Evolutionary conservation across 2,888 invertebrate genomes (phyloP), one percentile per base, ranked within the genome.

Genomic region (Palloptera scutellata): DNA sequence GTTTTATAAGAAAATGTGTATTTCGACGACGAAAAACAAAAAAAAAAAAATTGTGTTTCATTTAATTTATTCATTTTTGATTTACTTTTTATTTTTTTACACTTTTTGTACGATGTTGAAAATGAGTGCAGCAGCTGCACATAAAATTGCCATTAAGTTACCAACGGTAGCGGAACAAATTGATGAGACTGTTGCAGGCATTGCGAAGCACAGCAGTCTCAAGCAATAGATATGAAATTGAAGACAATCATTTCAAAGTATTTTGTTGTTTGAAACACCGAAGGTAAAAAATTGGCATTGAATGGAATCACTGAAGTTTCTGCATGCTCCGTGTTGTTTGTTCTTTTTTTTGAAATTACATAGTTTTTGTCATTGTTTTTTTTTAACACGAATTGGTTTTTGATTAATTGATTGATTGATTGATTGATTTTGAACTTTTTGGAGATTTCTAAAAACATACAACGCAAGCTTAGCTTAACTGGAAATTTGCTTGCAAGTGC

Each of bases 61-160:
- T 61, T 53, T 30, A 30, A 51, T 68, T 61, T 63, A 43, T 54
- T 48, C 40, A 45, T 70, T 73, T 72, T 61, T 67, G 67, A 70
- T 70, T 68, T 64, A 64, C 52, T 72, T 74, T 74, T 72, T 70
- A 73, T 77, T 72, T 77, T 52, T 61, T 68, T 64, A 60, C 54
- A 61, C 67, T 71, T 42, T 66, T 68, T 72, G 62, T 68, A 62
- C 66, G 69, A 70, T 74, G 73, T 73, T 75, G 75, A 75, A 76
- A 76, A 74, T 76, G 75, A 75, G 74, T 72, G 74, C 69, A 80
- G 78, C 78, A 73, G 73, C 67, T 58, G 76, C 76, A 63, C 75
- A 74, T 74, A 77, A 78, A 71, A 76, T 75, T 71, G 74, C 75
- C 64, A 73, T 75, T 61, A 74, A 73, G 76, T 78, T 72, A 76